Conservation (phyloP, 2,113 vertebrate species). For the Aspiorhynchus laticeps region DNA sequence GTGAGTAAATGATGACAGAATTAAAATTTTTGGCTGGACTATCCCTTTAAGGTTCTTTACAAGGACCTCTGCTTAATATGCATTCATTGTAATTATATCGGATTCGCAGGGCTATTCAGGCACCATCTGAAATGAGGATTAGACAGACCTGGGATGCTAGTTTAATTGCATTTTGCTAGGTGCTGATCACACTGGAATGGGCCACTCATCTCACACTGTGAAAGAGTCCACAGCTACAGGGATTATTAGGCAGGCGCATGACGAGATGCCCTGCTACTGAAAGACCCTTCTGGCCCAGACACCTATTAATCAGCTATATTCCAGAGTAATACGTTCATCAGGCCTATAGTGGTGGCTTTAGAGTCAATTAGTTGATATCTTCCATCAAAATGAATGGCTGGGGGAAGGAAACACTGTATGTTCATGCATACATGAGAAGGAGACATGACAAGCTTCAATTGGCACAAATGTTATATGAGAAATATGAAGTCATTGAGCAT, state of each 20-base stretch:
- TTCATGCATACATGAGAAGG: background rate
- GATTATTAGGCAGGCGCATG: slow-evolving; percentile 44
- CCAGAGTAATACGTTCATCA: slow-evolving; percentile 39
- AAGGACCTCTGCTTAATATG: slow-evolving; percentile 41
- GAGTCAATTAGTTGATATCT: slow-evolving; percentile 45
- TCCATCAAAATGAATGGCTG: background rate
- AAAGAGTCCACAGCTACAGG: background rate
- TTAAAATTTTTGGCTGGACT: background rate
- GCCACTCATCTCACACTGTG: slow-evolving; percentile 15
- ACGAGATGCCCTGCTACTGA: slow-evolving; percentile 29
- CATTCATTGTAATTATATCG: slow-evolving; percentile 36
- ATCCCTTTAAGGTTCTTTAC: background rate
- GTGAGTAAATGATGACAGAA: too few species aligned
- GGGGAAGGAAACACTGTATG: slow-evolving; percentile 24
- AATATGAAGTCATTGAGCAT: slow-evolving; percentile 31
- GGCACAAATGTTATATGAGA: slow-evolving; percentile 11
- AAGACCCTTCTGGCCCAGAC: background rate
- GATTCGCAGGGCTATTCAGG: slow-evolving; percentile 37
- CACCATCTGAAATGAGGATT: slow-evolving; percentile 48
- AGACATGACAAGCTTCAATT: background rate
- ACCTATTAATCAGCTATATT: slow-evolving; percentile 51
- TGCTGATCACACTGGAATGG: slow-evolving; percentile 16
- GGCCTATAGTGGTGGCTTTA: slow-evolving; percentile 38
- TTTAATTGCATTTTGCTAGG: slow-evolving; percentile 55
- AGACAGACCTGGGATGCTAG: slow-evolving; percentile 5